phyloP scores from a whole-genome alignment of 2,888 invertebrate genomes.

The Rhingia campestris region DNA sequence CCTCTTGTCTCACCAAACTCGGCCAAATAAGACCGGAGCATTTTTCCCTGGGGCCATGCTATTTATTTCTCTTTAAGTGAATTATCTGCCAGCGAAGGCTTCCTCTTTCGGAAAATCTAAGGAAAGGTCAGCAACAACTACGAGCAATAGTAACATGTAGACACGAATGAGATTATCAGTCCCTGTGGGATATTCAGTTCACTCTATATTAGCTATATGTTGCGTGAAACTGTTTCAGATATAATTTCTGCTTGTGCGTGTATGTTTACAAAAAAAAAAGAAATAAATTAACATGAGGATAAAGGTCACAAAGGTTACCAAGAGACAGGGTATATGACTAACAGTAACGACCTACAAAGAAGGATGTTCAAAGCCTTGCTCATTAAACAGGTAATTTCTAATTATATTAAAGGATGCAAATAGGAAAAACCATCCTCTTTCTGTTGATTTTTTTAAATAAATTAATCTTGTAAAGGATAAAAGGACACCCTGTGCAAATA shows the following conservation, averaged over 20 bases:
- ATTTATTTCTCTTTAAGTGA: conserved; percentile 27
- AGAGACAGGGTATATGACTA: background rate
- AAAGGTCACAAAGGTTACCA: background rate
- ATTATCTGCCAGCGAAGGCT: conserved; percentile 26
- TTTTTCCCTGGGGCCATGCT: background rate
- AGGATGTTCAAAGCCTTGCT: too few relatives aligned
- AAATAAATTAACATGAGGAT: background rate
- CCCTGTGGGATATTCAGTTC: conserved; percentile 7
- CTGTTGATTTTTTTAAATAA: background rate
- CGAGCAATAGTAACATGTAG: background rate
- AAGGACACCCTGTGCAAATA: too few relatives aligned
- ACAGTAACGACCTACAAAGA: too few relatives aligned
- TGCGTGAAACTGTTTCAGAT: conserved; percentile 1
- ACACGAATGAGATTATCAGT: conserved; percentile 31
- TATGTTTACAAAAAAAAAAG: background rate
- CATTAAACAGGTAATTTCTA: background rate
- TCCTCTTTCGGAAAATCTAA: conserved; percentile 11
- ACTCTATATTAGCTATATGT: conserved; percentile 3
- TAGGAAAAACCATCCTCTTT: too few relatives aligned
- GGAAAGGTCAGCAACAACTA: conserved; percentile 17
- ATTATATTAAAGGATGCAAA: background rate
- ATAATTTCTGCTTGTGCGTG: background rate
- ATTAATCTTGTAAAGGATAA: background rate
- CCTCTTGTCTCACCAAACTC: background rate
- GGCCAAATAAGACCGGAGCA: too few relatives aligned